A percentile compares a stretch with the other conserved stretches of the same genome.
phyloP scores from a whole-genome alignment of 1,140 invertebrate species.

The Lepidurus packardi region DNA sequence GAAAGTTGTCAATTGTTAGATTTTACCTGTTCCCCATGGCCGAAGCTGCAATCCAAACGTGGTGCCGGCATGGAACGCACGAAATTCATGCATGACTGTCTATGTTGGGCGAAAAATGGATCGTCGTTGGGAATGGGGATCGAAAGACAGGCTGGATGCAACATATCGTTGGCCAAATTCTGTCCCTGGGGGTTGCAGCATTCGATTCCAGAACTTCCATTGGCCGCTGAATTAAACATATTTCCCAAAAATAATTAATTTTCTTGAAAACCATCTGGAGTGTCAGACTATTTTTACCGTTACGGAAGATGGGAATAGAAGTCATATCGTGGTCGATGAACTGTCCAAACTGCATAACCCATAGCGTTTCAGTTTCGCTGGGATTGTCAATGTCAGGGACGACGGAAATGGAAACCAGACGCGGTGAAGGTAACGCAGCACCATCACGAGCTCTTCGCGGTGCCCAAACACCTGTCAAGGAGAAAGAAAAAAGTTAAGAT shows the following conservation, averaged over 20 bases:
- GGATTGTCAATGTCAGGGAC: constrained; percentile 56
- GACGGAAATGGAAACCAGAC: constrained; percentile 61
- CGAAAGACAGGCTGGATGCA: constrained; percentile 40
- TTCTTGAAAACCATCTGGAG: background rate
- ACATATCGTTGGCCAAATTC: constrained; percentile 46
- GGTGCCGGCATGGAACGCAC: constrained; percentile 37
- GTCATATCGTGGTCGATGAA: constrained; percentile 34
- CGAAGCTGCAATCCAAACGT: constrained; percentile 36
- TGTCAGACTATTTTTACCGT: constrained; percentile 18
- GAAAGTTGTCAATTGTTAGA: constrained; percentile 37
- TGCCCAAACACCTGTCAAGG: constrained; percentile 11
- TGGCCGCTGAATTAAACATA: constrained; percentile 26
- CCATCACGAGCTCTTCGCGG: background rate
- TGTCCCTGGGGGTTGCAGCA: constrained; percentile 65
- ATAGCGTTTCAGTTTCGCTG: constrained; percentile 4
- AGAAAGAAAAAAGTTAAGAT: background rate
- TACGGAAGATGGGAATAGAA: constrained; percentile 28
- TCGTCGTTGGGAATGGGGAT: constrained; percentile 39
- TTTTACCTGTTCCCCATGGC: constrained; percentile 42
- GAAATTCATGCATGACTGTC: constrained; percentile 37
- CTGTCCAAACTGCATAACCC: constrained; percentile 32
- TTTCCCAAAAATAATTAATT: background rate
- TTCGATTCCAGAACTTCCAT: constrained; percentile 39
- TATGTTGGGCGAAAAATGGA: constrained; percentile 35
- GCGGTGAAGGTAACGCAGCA: constrained; percentile 56